These are phyloP conservation scores for Drosophila subsilvestris DNA, from an alignment of 2,888 invertebrate species.

Conservation along the genomic window DNA sequence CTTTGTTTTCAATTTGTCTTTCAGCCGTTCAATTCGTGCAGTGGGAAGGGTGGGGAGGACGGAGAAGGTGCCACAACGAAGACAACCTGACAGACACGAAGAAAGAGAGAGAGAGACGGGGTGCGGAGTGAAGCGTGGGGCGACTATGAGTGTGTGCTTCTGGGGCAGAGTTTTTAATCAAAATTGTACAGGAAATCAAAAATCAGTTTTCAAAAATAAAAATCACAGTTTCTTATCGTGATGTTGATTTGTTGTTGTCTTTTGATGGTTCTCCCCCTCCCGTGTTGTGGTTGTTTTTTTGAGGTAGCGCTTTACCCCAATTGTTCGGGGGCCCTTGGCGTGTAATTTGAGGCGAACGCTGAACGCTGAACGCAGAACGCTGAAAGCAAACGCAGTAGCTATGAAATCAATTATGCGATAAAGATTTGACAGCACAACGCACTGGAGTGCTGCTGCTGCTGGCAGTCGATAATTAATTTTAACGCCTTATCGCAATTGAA, in stretches of 20 bases:
- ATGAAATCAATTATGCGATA: constrained; percentile 81
- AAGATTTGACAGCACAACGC: constrained; percentile 79
- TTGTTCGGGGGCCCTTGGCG: constrained; percentile 56
- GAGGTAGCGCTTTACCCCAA: constrained; percentile 71
- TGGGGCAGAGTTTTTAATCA: constrained; percentile 75
- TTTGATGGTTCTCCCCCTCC: constrained; percentile 3
- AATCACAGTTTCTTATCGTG: constrained; percentile 79
- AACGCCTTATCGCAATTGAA: constrained; percentile 77
- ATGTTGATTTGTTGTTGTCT: constrained; percentile 59
- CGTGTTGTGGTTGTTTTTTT: constrained; percentile 39
- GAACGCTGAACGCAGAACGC: constrained; percentile 58
- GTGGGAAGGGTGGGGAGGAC: constrained; percentile 26
- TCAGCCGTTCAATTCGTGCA: constrained; percentile 31
- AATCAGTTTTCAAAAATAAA: constrained; percentile 79
- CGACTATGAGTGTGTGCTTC: constrained; percentile 29
- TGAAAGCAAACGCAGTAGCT: constrained; percentile 74
- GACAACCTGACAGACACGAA: constrained; percentile 32
- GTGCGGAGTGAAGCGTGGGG: not conserved
- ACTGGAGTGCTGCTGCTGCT: constrained; percentile 55
- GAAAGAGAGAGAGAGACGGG: constrained; percentile 33
- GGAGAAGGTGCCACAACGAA: constrained; percentile 35
- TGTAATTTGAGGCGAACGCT: constrained; percentile 71
- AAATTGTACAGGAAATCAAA: constrained; percentile 82
- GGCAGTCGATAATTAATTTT: constrained; percentile 80
- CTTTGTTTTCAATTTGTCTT: constrained; percentile 78